phyloP scores from a whole-genome alignment of 37 sponge, comb jelly and placozoan species.

The Tethya wilhelma region DNA sequence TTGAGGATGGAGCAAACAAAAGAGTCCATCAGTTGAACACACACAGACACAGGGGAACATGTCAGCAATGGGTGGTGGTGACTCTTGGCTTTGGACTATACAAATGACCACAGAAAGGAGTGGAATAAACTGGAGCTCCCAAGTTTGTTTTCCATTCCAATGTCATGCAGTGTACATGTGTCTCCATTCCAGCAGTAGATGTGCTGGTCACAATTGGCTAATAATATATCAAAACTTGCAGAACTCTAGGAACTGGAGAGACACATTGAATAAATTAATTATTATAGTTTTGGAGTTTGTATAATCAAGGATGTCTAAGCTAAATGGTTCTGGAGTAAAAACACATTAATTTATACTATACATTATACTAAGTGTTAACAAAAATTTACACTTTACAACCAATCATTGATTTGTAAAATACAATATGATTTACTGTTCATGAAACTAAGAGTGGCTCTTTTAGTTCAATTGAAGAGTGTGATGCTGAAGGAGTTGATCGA shows the following conservation, averaged over 20 bases:
- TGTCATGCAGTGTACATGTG: too few species aligned
- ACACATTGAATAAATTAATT: conserved; percentile 46
- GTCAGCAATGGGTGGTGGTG: neutral
- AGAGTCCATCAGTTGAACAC: conserved; percentile 30
- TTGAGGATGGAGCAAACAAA: conserved; percentile 29
- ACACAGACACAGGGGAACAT: conserved; percentile 33
- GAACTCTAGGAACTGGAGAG: too few species aligned
- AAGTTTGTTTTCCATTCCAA: conserved; percentile 39
- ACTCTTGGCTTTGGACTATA: neutral
- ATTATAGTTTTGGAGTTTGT: neutral
- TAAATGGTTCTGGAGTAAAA: too few species aligned
- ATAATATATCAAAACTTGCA: too few species aligned
- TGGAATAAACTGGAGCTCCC: conserved; percentile 62
- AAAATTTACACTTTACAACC: too few species aligned
- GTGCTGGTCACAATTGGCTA: too few species aligned
- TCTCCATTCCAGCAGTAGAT: conserved; percentile 70
- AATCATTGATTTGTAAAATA: too few species aligned
- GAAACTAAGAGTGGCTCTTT: too few species aligned
- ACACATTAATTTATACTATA: conserved; percentile 9
- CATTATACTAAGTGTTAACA: neutral
- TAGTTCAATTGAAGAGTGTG: too few species aligned
- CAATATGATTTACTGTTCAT: too few species aligned
- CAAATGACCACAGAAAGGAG: conserved; percentile 24
- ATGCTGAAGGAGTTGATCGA: too few species aligned
- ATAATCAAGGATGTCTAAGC: too few species aligned